phyloP scores from a whole-genome alignment of 2,888 invertebrate genomes.

The Dicranocentrus wangi region DNA sequence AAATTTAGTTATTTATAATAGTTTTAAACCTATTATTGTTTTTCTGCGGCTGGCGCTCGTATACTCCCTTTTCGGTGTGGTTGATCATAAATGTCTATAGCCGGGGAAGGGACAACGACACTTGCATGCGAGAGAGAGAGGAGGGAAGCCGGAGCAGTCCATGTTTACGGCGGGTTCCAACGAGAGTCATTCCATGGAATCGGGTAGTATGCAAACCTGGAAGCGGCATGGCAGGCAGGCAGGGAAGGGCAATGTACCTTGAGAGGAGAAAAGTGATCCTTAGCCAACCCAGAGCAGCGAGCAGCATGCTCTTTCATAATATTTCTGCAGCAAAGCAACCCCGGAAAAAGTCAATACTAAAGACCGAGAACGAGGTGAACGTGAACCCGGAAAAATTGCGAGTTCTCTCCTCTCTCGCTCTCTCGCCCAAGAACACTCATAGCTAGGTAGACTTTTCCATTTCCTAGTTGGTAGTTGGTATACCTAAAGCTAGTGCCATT shows the following conservation, averaged over 20 bases:
- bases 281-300: neutral
- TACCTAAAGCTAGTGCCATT: too few species aligned
- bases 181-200: neutral
- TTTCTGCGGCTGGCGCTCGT: too few species aligned
- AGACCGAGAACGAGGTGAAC: conserved; percentile 37
- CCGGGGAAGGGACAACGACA: conserved; percentile 54
- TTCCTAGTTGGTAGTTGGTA: too few species aligned
- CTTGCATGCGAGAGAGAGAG: neutral
- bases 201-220: conserved; percentile 44
- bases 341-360: conserved; percentile 32
- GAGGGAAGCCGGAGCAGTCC: too few species aligned
- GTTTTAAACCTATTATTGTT: too few species aligned
- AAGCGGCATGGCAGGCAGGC: neutral
- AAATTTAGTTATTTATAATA: too few species aligned
- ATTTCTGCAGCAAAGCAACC: conserved; percentile 18
- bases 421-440: too few species aligned
- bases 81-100: too few species aligned
- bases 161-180: too few species aligned
- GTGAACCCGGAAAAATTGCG: conserved; percentile 57
- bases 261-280: conserved; percentile 39
- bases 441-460: too few species aligned
- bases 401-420: neutral
- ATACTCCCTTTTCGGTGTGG: too few species aligned
- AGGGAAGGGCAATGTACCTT: conserved; percentile 61
- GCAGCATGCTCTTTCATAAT: conserved; percentile 22